Percentiles rank a stretch among this genome's conserved stretches.
Evolutionary conservation across 2,888 invertebrate genomes (phyloP).

Genomic region (Eristalinus sepulchralis): DNA sequence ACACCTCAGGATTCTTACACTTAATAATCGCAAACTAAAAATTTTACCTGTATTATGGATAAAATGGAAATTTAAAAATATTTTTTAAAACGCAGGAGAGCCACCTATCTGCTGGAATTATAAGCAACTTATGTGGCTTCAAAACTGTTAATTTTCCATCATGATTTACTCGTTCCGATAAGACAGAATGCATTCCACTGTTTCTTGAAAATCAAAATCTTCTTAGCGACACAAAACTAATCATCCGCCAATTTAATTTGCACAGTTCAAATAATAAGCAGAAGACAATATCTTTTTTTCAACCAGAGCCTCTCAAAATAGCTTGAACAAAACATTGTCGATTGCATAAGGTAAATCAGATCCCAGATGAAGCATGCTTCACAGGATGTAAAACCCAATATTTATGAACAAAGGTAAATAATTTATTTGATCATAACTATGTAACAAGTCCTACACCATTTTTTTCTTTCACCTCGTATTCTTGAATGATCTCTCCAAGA

Average conservation of each 20-base stretch:
- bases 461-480: neutral
- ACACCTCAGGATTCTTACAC: no score
- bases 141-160: neutral
- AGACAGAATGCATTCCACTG: neutral
- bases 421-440: neutral
- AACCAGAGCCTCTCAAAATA: neutral
- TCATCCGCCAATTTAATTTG: no score
- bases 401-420: neutral
- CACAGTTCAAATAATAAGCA: no score
- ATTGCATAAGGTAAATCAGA: neutral
- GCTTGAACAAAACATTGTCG: neutral
- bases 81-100: neutral
- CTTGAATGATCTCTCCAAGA: conserved; percentile 26
- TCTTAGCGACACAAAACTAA: no score
- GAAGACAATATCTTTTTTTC: no score
- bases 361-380: neutral
- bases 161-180: no score
- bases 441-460: neutral
- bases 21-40: no score
- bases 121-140: neutral
- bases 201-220: no score
- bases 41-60: no score
- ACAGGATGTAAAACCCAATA: neutral
- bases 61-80: no score
- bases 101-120: neutral